phyloP scores from a whole-genome alignment of 2,113 vertebrate species.

The Diadophis punctatus region DNA sequence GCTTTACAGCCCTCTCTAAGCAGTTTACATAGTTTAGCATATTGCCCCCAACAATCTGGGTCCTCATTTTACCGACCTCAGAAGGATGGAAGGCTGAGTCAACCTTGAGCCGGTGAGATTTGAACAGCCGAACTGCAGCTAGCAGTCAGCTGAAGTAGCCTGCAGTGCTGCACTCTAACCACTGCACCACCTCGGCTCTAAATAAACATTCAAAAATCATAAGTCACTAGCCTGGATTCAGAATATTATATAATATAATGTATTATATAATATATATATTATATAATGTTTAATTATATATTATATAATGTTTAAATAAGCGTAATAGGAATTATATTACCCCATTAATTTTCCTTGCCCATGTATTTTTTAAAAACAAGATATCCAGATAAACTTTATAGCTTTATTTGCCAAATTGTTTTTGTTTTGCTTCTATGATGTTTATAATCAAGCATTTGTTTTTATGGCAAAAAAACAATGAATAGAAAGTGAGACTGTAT shows the following conservation, averaged over 20 bases:
- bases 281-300: background rate
- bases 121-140: too few relatives aligned
- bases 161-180: too few relatives aligned
- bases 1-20: too few relatives aligned
- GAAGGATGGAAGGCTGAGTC: too few relatives aligned
- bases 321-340: background rate
- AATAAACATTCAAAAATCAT: conserved; percentile 38
- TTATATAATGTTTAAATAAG: background rate
- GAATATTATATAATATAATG: background rate
- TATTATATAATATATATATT: too few relatives aligned
- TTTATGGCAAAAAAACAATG: conserved; percentile 3
- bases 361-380: background rate
- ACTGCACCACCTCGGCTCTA: too few relatives aligned
- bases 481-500: conserved; percentile 4
- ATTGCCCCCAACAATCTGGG: too few relatives aligned
- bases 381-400: conserved; percentile 15
- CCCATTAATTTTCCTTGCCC: background rate
- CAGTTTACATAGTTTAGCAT: too few relatives aligned
- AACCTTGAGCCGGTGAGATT: too few relatives aligned
- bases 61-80: too few relatives aligned
- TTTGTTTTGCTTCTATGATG: conserved; percentile 12
- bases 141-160: too few relatives aligned
- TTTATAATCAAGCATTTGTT: background rate
- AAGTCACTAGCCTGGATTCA: conserved; percentile 4
- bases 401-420: conserved; percentile 13